Conservation (phyloP, 2,888 invertebrate genomes). For the Dicycla oo region DNA sequence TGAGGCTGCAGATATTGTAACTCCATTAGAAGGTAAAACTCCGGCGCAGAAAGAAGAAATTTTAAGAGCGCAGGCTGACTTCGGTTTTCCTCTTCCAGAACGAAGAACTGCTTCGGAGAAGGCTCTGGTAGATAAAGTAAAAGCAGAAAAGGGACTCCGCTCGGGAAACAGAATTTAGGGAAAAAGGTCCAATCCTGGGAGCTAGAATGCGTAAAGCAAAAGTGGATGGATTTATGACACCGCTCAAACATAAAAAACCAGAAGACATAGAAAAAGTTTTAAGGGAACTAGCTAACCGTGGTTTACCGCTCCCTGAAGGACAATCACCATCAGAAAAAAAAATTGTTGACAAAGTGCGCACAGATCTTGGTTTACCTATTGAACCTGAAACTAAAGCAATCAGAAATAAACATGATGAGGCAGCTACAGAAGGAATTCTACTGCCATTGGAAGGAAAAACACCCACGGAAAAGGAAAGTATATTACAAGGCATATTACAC, state of each 20-base stretch:
- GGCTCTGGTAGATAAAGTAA: conserved; percentile 16
- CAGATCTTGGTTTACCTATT: conserved; percentile 56
- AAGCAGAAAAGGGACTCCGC: background rate
- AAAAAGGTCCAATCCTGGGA: background rate
- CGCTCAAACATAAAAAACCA: background rate
- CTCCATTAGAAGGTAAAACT: conserved; percentile 61
- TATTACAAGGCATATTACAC: conserved; percentile 45
- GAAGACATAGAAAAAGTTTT: background rate
- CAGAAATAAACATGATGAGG: conserved; percentile 44
- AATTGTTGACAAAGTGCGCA: conserved; percentile 37
- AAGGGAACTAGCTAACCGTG: background rate
- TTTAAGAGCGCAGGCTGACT: background rate
- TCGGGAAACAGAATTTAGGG: background rate
- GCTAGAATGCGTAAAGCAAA: background rate
- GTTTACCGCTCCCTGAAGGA: background rate
- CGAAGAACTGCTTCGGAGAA: conserved; percentile 46
- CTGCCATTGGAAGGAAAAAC: conserved; percentile 55
- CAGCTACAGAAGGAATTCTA: conserved; percentile 58
- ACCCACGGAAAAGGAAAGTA: conserved; percentile 61
- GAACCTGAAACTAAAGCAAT: conserved; percentile 53
- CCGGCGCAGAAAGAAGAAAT: conserved; percentile 59
- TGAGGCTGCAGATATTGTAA: conserved; percentile 32
- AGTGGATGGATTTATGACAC: background rate
- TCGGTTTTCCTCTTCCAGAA: conserved; percentile 2
- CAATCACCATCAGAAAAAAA: conserved; percentile 65